phyloP scores from a whole-genome alignment of 2,113 vertebrate genomes.

The Rattus norvegicus region GRCr8 NC_086024.1:131022501-131023000 shows the following conservation, averaged over 20 bases:
- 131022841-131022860: constrained; percentile 80
- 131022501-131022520: too few species aligned
- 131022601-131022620: constrained; percentile 76
- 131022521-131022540: constrained; percentile 65
- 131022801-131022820: constrained; percentile 73
- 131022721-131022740: constrained; percentile 79
- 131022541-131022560: constrained; percentile 75
- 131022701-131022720: constrained; percentile 82
- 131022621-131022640: background rate
- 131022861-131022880: constrained; percentile 81
- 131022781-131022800: constrained; percentile 79
- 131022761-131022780: constrained; percentile 75
- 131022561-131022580: constrained; percentile 77
- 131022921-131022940: constrained; percentile 81
- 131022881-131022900: constrained; percentile 82
- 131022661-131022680: constrained; percentile 84
- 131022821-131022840: constrained; percentile 80
- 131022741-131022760: constrained; percentile 84
- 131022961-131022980: constrained; percentile 86
- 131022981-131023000: constrained; percentile 79
- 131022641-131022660: constrained; percentile 84
- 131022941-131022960: constrained; percentile 73
- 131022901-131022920: constrained; percentile 84
- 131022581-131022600: constrained; percentile 80
- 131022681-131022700: constrained; percentile 83